Evolutionary conservation across 2,888 invertebrate genomes (phyloP).

Genomic region (Rhabditophanes sp.): DNA sequence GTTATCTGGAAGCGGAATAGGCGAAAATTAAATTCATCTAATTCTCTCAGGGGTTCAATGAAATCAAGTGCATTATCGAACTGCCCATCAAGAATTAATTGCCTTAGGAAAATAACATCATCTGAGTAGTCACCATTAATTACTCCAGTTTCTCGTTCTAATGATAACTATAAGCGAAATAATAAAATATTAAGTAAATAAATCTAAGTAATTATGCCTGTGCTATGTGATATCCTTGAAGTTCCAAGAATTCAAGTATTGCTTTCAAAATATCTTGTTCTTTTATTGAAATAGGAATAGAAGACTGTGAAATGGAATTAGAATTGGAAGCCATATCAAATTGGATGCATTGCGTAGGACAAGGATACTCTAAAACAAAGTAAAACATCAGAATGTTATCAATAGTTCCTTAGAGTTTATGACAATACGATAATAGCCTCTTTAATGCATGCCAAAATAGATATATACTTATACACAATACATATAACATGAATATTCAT

Average conservation of each 20-base stretch:
- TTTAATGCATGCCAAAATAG: no score
- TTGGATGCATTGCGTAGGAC: no score
- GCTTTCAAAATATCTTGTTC: conserved; percentile 51
- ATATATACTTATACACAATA: no score
- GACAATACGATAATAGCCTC: no score
- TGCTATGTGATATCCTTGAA: conserved; percentile 75
- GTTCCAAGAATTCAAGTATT: conserved; percentile 51
- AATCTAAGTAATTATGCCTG: conserved; percentile 49
- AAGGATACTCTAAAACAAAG: no score
- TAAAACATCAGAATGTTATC: no score
- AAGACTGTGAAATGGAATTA: no score
- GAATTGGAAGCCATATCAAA: no score
- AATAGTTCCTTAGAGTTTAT: no score
- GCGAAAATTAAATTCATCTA: conserved; percentile 57
- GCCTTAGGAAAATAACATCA: conserved; percentile 77
- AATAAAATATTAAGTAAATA: not conserved
- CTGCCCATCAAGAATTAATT: conserved; percentile 84
- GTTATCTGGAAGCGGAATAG: conserved; percentile 61
- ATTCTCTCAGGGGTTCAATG: conserved; percentile 67
- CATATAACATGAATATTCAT: no score
- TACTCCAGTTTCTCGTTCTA: conserved; percentile 84
- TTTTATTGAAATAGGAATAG: conserved; percentile 35
- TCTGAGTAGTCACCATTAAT: conserved; percentile 82
- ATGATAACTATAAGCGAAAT: conserved; percentile 34
- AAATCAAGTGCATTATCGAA: conserved; percentile 95